Percentiles rank a stretch among this genome's conserved stretches.
phyloP scores from a whole-genome alignment of 2,888 invertebrate species.

The Amphiduros pacificus region DNA sequence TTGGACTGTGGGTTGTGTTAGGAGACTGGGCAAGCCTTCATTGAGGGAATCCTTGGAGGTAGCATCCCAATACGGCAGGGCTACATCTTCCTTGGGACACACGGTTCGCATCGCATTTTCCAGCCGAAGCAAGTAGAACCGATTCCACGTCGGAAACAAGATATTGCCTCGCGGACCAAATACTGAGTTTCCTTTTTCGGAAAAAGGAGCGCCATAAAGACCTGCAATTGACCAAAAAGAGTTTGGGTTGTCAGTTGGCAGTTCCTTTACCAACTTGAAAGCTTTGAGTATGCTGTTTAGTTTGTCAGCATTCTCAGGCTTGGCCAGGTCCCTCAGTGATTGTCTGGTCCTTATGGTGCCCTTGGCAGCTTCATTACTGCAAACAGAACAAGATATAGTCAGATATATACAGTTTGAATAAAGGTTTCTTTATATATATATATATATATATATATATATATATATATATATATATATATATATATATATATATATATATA shows the following conservation, averaged over 20 bases:
- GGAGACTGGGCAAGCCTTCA: not conserved
- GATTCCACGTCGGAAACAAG: constrained; percentile 3
- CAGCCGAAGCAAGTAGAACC: not conserved
- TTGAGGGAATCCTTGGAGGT: constrained; percentile 1
- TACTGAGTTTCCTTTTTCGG: not conserved
- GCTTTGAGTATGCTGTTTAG: not conserved
- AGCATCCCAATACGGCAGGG: constrained; percentile 1
- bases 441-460: too few species aligned
- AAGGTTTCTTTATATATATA: too few species aligned
- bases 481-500: too few species aligned
- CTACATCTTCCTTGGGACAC: not conserved
- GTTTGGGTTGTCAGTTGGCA: not conserved
- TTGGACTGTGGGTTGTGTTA: not conserved
- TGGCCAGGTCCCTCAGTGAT: not conserved
- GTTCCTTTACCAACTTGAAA: not conserved
- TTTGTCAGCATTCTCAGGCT: not conserved
- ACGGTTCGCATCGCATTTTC: constrained; percentile 2
- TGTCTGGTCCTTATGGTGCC: too few species aligned
- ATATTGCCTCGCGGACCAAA: not conserved
- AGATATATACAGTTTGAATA: too few species aligned
- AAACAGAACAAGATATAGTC: too few species aligned
- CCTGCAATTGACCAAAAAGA: not conserved
- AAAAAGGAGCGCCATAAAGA: not conserved
- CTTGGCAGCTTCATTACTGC: too few species aligned
- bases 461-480: too few species aligned